Evolutionary conservation across 2,113 vertebrate species (phyloP), one percentile per base, ranked within the genome.

Genomic region (Trematomus loennbergii): DNA sequence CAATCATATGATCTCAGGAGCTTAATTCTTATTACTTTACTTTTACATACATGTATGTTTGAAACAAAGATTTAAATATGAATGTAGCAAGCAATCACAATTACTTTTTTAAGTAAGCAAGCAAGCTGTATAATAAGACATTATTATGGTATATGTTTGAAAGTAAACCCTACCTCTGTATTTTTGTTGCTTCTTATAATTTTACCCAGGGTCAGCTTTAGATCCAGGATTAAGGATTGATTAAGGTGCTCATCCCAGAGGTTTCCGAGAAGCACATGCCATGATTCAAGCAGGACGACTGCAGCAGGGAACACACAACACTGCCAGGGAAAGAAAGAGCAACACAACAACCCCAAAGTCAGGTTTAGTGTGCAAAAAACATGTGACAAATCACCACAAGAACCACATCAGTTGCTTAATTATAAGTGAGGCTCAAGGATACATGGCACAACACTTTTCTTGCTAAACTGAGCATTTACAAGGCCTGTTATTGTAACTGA

Each of bases 241-340:
- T 93, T 94, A 12, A 93, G 16, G 71, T 96, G 92, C 79, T 92
- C 83, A 9, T 83, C 77, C 85, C 91, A 94, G 69, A 96, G 90
- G 61, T 93, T 90, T 55, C 69, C 74, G 48, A 91, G 71, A 2
- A 96, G 91, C 29, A 88, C 74, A 17, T 82, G 68, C 95, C 95
- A 96, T 49, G 95, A 94, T 12, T 95, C 80, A 9, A 83, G 82
- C 33, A 96, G 92, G 18, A 95, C 78, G 7, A 89, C 72, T 48
- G 94, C 94, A 79, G 93, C 91, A 33, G 88, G 88, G 75, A 94
- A 91, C 70, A 95, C 91, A 66, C 95, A 95, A 71, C 95, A 96
- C 95, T 96, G 86, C n/a, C 62, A 71, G 46, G 81, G 53, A 65
- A 64, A 53, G 40, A 25, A 1, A 12, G 65, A 81, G 50, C 48